Evolutionary conservation across 1,140 invertebrate genomes (phyloP), one percentile per base, ranked within the genome.

Genomic region (Drosophila rufa): DNA sequence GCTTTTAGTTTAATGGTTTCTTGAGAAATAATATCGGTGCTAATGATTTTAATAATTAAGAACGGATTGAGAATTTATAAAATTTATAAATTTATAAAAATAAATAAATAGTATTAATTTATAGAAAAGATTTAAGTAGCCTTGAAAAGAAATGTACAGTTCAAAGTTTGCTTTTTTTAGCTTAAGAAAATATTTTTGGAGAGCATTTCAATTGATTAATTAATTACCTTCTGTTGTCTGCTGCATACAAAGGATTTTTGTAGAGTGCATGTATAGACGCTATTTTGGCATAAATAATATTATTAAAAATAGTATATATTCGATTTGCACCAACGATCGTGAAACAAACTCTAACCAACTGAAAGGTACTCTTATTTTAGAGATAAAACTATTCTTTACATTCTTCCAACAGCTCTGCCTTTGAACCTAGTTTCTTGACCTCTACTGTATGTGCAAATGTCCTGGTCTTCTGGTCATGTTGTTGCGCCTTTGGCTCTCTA

Each of bases 401-500:
- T 8, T 9, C 27, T 22, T 7, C 7, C 33, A 15, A 6, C 6
- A 22, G 2, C 2, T 55, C 7, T 12, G 7, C 0, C 2, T 3
- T 8, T 64, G n/a, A 4, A n/a, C 9, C 62, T 66, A 66, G 1
- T 36, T 9, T 19, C n/a, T 17, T 70, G 48, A 14, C 14, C 46
- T 33, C 15, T 25, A 47, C 25, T 75, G 56, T 66, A 38, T 62
- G 45, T 64, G 36, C 33, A 38, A 57, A 38, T 60, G 75, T 79
- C 57, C 71, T 70, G 83, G 61, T 38, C 61, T 70, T 17, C 14
- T 67, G 61, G 64, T 61, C 80, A 80, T 84, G 82, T 85, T 90
- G 79, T 90, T 90, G 67, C 79, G 86, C 85, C 85, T 89, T 85
- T 73, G 85, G 86, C 74, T 33, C 46, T 74, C 55, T 74, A 60